Percentiles rank a stretch among this genome's conserved stretches.
Conservation (phyloP, 92 coral and sea anemone species). For the Umimayanthus kanabou region DNA sequence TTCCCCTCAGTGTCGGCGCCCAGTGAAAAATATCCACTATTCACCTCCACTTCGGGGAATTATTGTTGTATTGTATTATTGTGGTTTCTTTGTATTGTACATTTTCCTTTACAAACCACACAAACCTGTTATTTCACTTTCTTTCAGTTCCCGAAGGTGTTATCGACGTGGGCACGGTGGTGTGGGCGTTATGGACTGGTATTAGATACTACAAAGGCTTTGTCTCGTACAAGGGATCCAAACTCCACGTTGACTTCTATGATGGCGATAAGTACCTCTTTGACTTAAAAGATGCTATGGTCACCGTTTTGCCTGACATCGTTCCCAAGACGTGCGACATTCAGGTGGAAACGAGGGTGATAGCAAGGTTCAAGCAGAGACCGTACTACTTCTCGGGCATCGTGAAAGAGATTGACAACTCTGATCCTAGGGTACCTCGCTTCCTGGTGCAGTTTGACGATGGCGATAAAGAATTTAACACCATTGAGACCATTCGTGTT, state of each 20-base stretch:
- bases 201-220: slow-evolving; percentile 79
- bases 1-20: too few species aligned
- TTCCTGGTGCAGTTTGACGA: slow-evolving; percentile 72
- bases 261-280: slow-evolving; percentile 81
- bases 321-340: slow-evolving; percentile 64
- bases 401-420: slow-evolving; percentile 59
- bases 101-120: background rate
- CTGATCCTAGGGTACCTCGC: slow-evolving; percentile 49
- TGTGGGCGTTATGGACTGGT: slow-evolving; percentile 81
- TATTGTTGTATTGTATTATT: too few species aligned
- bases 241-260: slow-evolving; percentile 87
- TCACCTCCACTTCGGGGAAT: too few species aligned
- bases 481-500: slow-evolving; percentile 59
- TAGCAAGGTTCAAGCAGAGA: slow-evolving; percentile 67
- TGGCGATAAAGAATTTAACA: slow-evolving; percentile 67
- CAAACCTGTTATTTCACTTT: background rate
- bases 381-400: slow-evolving; percentile 50
- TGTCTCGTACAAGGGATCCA: slow-evolving; percentile 82
- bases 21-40: too few species aligned
- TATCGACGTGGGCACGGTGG: slow-evolving; percentile 77
- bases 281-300: slow-evolving; percentile 79
- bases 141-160: slow-evolving; percentile 73
- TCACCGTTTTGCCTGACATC: slow-evolving; percentile 71
- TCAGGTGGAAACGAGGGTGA: slow-evolving; percentile 68
- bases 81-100: too few species aligned